These are phyloP conservation scores for Leptopilina boulardi DNA, from an alignment of 1,140 invertebrate genomes.

Conservation along the genomic window DNA sequence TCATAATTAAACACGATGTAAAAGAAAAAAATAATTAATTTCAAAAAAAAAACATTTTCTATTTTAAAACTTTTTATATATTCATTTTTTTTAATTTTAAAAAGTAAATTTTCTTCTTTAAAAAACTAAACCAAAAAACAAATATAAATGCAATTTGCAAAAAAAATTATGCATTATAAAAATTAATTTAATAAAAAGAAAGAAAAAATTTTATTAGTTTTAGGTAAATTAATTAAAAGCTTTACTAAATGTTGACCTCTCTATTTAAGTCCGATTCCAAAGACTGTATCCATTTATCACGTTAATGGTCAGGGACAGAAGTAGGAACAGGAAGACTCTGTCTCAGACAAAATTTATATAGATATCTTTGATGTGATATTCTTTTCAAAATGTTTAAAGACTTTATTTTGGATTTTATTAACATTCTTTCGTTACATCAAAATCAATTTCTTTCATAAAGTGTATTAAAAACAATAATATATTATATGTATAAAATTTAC, in stretches of 20 bases:
- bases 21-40: neutral
- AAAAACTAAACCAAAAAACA: too few species aligned
- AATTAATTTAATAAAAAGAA: neutral
- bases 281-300: constrained; percentile 6
- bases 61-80: too few species aligned
- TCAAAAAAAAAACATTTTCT: too few species aligned
- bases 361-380: neutral
- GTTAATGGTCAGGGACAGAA: constrained; percentile 26
- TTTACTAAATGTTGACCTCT: constrained; percentile 15
- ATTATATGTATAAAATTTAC: too few species aligned
- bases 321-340: constrained; percentile 6
- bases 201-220: too few species aligned
- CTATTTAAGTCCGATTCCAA: neutral
- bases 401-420: neutral
- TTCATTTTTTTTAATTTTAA: too few species aligned
- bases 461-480: too few species aligned
- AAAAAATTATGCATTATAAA: neutral
- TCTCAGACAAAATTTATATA: neutral
- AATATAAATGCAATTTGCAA: too few species aligned
- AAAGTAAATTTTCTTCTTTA: too few species aligned
- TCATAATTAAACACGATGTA: neutral
- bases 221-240: neutral
- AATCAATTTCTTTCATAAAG: neutral
- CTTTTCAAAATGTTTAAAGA: neutral
- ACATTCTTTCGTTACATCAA: neutral